Conservation (phyloP, 2,888 invertebrate species). For the Coenonympha arcania region DNA sequence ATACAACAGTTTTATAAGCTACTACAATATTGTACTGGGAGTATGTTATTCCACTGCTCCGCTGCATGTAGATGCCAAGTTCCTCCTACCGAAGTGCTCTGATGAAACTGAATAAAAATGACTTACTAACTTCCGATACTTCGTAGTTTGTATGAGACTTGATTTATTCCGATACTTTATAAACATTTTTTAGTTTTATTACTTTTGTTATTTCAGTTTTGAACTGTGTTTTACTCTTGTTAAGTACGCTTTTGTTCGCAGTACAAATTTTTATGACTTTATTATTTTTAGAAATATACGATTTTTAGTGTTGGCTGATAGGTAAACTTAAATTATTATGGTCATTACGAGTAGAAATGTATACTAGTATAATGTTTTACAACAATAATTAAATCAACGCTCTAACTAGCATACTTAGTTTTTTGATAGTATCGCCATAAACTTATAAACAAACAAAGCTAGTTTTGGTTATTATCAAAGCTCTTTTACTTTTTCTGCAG, state of each 20-base stretch:
- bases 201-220: constrained; percentile 1
- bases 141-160: constrained; percentile 1
- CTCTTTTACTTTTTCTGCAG: neutral
- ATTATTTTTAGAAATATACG: neutral
- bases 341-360: no score
- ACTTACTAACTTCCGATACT: constrained; percentile 5
- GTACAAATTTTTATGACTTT: neutral
- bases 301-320: neutral
- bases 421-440: no score
- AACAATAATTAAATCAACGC: no score
- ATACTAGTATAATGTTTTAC: no score
- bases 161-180: constrained; percentile 7
- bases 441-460: no score
- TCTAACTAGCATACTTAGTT: no score
- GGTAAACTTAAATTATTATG: neutral
- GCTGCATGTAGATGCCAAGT: neutral
- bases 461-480: no score
- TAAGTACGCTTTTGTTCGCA: neutral
- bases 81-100: constrained; percentile 2
- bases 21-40: no score
- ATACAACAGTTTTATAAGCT: no score
- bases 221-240: neutral
- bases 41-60: no score
- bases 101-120: constrained; percentile 5
- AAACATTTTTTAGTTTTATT: constrained; percentile 6